Evolutionary conservation across 2,113 vertebrate species (phyloP).

Genomic region (Tringa solitaria): DNA sequence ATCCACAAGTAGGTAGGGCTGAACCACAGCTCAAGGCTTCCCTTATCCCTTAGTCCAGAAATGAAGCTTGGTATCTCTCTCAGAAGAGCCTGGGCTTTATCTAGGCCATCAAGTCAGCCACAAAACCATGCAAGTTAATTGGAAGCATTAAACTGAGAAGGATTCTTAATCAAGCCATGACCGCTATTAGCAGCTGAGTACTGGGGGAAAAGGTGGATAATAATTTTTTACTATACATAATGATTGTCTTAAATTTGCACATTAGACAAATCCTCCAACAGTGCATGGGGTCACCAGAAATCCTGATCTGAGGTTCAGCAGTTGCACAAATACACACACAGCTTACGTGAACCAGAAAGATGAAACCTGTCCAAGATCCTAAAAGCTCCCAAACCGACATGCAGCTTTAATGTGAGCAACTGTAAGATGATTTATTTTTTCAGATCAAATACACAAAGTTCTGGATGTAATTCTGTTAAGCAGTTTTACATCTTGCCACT

Average conservation of each 20-base stretch:
- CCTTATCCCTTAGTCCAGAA: constrained; percentile 23
- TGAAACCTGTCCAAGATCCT: constrained; percentile 56
- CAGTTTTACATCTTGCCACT: constrained; percentile 75
- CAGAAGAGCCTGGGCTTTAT: background rate
- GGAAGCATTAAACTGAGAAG: constrained; percentile 45
- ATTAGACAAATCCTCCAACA: constrained; percentile 35
- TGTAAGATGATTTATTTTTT: constrained; percentile 66
- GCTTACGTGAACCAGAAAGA: constrained; percentile 28
- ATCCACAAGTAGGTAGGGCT: background rate
- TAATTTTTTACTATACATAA: constrained; percentile 36
- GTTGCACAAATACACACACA: constrained; percentile 16
- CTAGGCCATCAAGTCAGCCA: constrained; percentile 21
- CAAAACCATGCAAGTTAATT: constrained; percentile 35
- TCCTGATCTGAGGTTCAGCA: constrained; percentile 32
- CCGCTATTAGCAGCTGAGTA: constrained; percentile 3
- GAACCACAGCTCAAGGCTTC: background rate
- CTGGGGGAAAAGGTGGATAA: background rate
- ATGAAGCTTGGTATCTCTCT: background rate
- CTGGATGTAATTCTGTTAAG: constrained; percentile 78
- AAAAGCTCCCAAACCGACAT: constrained; percentile 59
- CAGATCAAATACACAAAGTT: constrained; percentile 72
- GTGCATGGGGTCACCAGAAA: constrained; percentile 41
- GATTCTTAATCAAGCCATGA: constrained; percentile 43
- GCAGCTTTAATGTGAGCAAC: constrained; percentile 67
- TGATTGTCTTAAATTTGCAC: constrained; percentile 41